Conservation (phyloP, 1,140 invertebrate species). For the Dufourea novaeangliae region DNA sequence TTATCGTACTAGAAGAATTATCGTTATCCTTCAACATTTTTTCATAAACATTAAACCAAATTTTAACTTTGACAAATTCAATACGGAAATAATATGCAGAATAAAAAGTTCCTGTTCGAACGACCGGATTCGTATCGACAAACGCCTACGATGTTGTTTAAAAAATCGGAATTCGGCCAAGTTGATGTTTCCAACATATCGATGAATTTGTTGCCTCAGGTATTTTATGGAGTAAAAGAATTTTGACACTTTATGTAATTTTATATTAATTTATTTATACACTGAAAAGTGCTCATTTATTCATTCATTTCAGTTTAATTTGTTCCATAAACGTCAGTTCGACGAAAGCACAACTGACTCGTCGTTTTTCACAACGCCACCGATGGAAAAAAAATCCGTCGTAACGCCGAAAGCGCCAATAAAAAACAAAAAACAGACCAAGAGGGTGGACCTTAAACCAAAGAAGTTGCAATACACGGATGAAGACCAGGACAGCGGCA, state of each 20-base stretch:
- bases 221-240: neutral
- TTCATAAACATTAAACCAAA: neutral
- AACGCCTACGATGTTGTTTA: neutral
- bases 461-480: constrained; percentile 66
- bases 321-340: neutral
- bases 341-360: neutral
- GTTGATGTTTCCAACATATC: neutral
- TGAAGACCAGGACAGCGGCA: constrained; percentile 37
- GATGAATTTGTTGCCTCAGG: constrained; percentile 18
- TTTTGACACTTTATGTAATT: neutral
- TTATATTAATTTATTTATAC: neutral
- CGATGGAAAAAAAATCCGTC: neutral
- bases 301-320: neutral
- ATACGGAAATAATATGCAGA: constrained; percentile 1
- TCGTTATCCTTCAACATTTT: neutral
- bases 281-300: neutral
- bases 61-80: neutral
- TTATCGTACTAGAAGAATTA: neutral
- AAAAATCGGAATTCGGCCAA: neutral
- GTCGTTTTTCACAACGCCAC: constrained; percentile 21
- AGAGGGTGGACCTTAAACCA: constrained; percentile 60
- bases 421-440: constrained; percentile 52
- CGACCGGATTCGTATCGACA: neutral
- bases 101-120: constrained; percentile 18
- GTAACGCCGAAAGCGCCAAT: constrained; percentile 58